Evolutionary conservation across 2,888 invertebrate genomes (phyloP).

Genomic region (Linnaemya vulpina): DNA sequence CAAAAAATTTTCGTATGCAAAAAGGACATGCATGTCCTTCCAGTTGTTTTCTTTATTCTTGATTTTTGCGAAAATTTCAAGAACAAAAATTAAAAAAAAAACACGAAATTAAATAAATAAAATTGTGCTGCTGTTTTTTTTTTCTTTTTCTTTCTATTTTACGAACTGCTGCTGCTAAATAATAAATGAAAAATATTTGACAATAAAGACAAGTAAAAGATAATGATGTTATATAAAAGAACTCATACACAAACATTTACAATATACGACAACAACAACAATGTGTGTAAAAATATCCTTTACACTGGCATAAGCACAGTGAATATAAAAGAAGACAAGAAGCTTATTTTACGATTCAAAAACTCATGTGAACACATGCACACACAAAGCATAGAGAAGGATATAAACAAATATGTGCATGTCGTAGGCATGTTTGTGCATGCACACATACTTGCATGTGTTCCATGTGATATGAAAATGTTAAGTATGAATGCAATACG

Average conservation of each 20-base stretch:
- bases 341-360: constrained; percentile 73
- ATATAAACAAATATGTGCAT: not conserved
- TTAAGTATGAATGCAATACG: constrained; percentile 62
- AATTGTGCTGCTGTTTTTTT: too few relatives aligned
- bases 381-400: not conserved
- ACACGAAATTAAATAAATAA: too few relatives aligned
- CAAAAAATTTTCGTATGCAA: constrained; percentile 68
- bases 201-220: constrained; percentile 72
- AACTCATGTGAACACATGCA: constrained; percentile 56
- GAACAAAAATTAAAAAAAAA: constrained; percentile 9
- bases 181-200: constrained; percentile 71
- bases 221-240: constrained; percentile 72
- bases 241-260: constrained; percentile 36
- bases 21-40: constrained; percentile 64
- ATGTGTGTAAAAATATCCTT: constrained; percentile 55
- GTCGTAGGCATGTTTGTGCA: not conserved
- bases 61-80: constrained; percentile 21
- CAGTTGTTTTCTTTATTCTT: constrained; percentile 47
- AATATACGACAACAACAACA: not conserved
- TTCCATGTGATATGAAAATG: constrained; percentile 12
- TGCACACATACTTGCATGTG: not conserved
- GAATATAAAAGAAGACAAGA: constrained; percentile 62
- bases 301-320: constrained; percentile 10
- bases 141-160: not conserved
- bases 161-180: constrained; percentile 68